Evolutionary conservation across 2,888 invertebrate genomes (phyloP).

Genomic region (Cyrtodaria siliqua): DNA sequence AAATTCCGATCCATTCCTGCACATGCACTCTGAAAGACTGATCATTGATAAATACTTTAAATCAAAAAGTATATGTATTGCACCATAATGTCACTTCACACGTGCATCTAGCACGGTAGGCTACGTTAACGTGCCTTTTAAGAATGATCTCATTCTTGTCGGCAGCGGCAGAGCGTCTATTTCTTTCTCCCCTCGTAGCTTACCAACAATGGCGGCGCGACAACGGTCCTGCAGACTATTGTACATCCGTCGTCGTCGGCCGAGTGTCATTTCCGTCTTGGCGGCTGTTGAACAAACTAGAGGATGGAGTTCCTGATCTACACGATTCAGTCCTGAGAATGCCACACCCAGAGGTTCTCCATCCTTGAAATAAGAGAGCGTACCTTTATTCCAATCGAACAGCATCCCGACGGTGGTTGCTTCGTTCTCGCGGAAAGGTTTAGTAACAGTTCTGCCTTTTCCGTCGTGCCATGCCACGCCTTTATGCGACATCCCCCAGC

Average conservation of each 20-base stretch:
- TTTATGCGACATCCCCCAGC: conserved; percentile 92
- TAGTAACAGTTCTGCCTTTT: conserved; percentile 89
- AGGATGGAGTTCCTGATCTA: conserved; percentile 89
- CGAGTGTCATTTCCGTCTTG: conserved; percentile 91
- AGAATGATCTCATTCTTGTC: conserved; percentile 86
- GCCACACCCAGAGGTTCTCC: conserved; percentile 90
- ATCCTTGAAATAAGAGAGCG: conserved; percentile 91
- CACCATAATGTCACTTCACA: not conserved
- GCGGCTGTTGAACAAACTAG: conserved; percentile 91
- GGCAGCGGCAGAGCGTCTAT: conserved; percentile 89
- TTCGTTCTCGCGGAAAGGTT: conserved; percentile 90
- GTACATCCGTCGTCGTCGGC: conserved; percentile 89
- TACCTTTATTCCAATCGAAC: conserved; percentile 90
- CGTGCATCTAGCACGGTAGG: not conserved
- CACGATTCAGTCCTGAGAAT: conserved; percentile 89
- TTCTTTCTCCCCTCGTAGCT: conserved; percentile 87
- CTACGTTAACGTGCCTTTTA: conserved; percentile 66
- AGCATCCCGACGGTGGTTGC: conserved; percentile 90
- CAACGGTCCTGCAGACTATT: conserved; percentile 90
- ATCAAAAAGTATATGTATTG: too few relatives aligned
- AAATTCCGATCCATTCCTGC: too few relatives aligned
- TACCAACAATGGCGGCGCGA: conserved; percentile 87
- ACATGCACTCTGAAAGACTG: not conserved
- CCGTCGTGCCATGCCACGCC: conserved; percentile 91
- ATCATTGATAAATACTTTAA: too few relatives aligned